Evolutionary conservation across 2,888 invertebrate species (phyloP).

Genomic region (Eilema griseolum): DNA sequence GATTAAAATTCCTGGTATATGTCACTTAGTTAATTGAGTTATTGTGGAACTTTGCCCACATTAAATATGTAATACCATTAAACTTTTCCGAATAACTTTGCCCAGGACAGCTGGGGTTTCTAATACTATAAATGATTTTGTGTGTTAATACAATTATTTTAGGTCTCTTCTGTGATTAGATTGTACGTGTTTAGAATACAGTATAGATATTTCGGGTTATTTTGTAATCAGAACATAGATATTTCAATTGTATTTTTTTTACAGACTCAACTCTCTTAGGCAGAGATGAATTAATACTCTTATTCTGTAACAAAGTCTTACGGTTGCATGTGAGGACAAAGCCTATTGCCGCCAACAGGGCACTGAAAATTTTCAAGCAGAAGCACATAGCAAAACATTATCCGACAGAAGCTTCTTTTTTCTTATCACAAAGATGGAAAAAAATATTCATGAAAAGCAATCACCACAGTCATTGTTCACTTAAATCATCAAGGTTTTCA

Average conservation of each 20-base stretch:
- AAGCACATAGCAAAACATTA: neutral
- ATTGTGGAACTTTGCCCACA: slow-evolving; percentile 7
- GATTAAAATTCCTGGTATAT: slow-evolving; percentile 17
- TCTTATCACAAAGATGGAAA: too few relatives aligned
- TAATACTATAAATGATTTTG: slow-evolving; percentile 11
- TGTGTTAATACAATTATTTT: slow-evolving; percentile 6
- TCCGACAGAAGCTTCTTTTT: neutral
- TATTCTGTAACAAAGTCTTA: neutral
- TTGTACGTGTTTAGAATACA: neutral
- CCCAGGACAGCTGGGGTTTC: neutral
- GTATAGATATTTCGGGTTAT: neutral
- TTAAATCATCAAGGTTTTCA: neutral
- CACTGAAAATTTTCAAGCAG: neutral
- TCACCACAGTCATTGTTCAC: neutral
- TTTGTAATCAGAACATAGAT: too few relatives aligned
- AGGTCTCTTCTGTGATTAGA: neutral
- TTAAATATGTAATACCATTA: slow-evolving; percentile 26
- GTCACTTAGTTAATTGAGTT: slow-evolving; percentile 10
- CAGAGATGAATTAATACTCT: neutral
- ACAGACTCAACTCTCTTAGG: neutral
- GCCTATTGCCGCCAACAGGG: neutral
- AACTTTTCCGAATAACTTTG: slow-evolving; percentile 30
- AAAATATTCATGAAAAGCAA: neutral
- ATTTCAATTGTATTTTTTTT: too few relatives aligned
- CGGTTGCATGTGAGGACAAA: neutral